phyloP scores from a whole-genome alignment of 2,888 invertebrate genomes.

The Listrodromus nycthemerus region DNA sequence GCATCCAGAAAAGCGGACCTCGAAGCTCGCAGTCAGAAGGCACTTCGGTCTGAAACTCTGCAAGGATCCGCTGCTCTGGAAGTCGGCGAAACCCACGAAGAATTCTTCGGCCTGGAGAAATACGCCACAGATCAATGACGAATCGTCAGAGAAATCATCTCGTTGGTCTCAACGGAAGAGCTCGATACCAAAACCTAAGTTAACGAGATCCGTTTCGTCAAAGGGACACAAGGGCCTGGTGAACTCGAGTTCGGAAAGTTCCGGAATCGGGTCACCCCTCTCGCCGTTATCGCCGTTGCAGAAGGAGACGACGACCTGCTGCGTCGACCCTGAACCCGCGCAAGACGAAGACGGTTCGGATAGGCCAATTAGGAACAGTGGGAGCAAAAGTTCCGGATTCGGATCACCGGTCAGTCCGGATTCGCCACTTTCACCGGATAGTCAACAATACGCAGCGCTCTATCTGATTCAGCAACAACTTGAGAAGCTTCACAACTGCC shows the following conservation, averaged over 20 bases:
- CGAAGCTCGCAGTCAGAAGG: conserved; percentile 66
- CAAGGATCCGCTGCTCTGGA: conserved; percentile 66
- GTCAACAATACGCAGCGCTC: conserved; percentile 78
- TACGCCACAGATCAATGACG: conserved; percentile 27
- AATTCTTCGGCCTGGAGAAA: conserved; percentile 70
- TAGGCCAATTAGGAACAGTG: conserved; percentile 71
- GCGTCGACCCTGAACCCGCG: conserved; percentile 37
- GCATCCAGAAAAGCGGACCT: conserved; percentile 41
- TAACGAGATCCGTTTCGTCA: conserved; percentile 63
- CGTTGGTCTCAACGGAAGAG: conserved; percentile 62
- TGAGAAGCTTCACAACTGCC: conserved; percentile 78
- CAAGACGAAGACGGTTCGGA: conserved; percentile 9
- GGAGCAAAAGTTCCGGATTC: conserved; percentile 78
- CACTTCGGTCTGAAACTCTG: conserved; percentile 74
- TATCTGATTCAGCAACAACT: conserved; percentile 78
- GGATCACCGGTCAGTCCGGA: conserved; percentile 77
- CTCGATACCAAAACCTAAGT: conserved; percentile 74
- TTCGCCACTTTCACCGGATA: conserved; percentile 79
- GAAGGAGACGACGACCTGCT: conserved; percentile 66
- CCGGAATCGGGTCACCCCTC: conserved; percentile 79
- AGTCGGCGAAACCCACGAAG: conserved; percentile 50
- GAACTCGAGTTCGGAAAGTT: conserved; percentile 80
- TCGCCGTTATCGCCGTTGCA: conserved; percentile 78
- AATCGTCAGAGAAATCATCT: conserved; percentile 21
- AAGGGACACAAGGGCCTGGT: conserved; percentile 70